Percentiles rank a stretch among this genome's conserved stretches.
phyloP scores from a whole-genome alignment of 2,113 vertebrate species.

The Neogobius melanostomus region DNA sequence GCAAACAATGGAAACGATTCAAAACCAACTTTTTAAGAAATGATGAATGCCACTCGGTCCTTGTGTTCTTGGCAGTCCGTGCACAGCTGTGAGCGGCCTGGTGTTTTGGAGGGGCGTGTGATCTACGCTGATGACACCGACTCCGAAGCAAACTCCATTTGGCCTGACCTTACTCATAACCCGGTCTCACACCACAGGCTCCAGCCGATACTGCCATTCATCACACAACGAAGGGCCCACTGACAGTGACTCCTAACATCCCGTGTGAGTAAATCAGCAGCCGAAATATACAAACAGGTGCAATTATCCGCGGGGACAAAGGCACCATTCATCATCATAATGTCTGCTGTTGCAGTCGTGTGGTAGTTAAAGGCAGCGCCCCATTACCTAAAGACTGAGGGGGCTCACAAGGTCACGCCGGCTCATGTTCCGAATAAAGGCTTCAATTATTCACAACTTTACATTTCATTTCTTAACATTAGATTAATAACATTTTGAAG shows the following conservation, averaged over 20 bases:
- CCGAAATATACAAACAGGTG: conserved; percentile 54
- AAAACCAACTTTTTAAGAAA: too few relatives aligned
- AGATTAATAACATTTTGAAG: background rate
- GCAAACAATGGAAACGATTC: too few relatives aligned
- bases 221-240: conserved; percentile 42
- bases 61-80: too few relatives aligned
- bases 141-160: conserved; percentile 57
- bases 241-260: conserved; percentile 47
- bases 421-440: background rate
- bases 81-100: conserved; percentile 38
- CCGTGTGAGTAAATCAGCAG: conserved; percentile 50
- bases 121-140: conserved; percentile 62
- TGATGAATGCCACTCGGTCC: too few relatives aligned
- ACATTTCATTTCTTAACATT: background rate
- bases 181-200: conserved; percentile 50
- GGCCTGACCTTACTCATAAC: conserved; percentile 65
- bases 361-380: conserved; percentile 23
- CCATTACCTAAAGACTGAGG: conserved; percentile 25
- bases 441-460: background rate
- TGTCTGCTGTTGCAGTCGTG: conserved; percentile 21
- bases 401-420: conserved; percentile 24
- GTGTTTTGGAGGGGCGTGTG: conserved; percentile 33
- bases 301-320: conserved; percentile 35
- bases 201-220: conserved; percentile 41
- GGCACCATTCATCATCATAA: conserved; percentile 45